Evolutionary conservation across 2,113 vertebrate species (phyloP).

Genomic region (Fulmarus glacialis): DNA sequence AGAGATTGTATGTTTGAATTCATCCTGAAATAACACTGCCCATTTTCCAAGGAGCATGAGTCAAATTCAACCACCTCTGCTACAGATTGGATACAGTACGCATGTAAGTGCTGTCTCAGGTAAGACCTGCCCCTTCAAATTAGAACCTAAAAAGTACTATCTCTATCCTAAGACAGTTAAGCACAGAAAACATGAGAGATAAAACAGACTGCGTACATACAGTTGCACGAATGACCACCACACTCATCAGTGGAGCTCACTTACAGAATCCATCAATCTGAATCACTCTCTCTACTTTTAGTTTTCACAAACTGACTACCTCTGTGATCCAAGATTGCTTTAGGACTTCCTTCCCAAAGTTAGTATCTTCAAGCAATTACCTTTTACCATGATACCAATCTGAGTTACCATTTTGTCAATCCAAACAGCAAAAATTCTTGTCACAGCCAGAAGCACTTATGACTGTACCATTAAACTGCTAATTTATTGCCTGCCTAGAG

Average conservation of each 20-base stretch:
- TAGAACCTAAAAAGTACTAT: background rate
- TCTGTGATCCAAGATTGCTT: background rate
- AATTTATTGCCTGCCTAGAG: background rate
- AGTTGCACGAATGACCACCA: background rate
- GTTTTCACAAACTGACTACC: background rate
- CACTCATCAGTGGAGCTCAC: background rate
- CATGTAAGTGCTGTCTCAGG: background rate
- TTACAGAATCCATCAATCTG: background rate
- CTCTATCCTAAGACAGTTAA: background rate
- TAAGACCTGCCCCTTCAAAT: background rate
- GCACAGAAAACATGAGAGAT: background rate
- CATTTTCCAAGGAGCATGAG: background rate
- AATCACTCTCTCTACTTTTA: background rate
- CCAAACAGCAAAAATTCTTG: background rate
- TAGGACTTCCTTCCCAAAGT: background rate
- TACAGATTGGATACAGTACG: accelerated
- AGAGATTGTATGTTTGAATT: background rate
- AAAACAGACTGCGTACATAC: background rate
- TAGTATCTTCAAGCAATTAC: background rate
- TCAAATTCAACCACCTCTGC: background rate
- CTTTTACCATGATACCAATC: background rate
- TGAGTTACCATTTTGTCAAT: background rate
- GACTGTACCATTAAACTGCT: background rate
- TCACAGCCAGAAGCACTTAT: background rate
- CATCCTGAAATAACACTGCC: background rate